A percentile compares a stretch with the other conserved stretches of the same genome.
phyloP scores from a whole-genome alignment of 2,888 invertebrate species.

The Empis stercorea region DNA sequence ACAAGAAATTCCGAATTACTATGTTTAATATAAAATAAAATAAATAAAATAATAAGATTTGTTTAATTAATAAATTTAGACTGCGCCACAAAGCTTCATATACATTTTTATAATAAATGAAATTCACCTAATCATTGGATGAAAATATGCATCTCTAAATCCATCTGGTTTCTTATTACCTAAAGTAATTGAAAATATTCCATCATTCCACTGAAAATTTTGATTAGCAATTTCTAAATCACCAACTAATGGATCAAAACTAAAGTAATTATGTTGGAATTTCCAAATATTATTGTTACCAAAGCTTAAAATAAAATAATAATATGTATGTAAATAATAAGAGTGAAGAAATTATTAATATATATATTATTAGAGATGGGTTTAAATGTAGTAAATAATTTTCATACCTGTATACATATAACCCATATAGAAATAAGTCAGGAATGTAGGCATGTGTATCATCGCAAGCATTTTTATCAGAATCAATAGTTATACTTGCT shows the following conservation, averaged over 20 bases:
- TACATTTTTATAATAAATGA: not conserved
- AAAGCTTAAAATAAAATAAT: constrained; percentile 40
- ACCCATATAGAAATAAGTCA: constrained; percentile 23
- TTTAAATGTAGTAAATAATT: not conserved
- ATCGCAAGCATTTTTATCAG: constrained; percentile 41
- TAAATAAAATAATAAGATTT: not conserved
- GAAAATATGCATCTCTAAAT: constrained; percentile 56
- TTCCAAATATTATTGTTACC: constrained; percentile 53
- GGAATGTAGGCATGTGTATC: constrained; percentile 60
- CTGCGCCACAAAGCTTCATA: not conserved
- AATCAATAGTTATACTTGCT: constrained; percentile 58
- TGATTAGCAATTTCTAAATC: constrained; percentile 54
- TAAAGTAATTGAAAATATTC: constrained; percentile 59
- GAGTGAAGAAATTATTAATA: too few relatives aligned
- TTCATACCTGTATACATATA: constrained; percentile 34
- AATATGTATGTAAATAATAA: too few relatives aligned
- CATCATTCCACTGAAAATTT: constrained; percentile 67
- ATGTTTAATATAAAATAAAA: too few relatives aligned
- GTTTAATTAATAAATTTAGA: not conserved
- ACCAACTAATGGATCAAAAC: constrained; percentile 55
- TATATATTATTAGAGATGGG: too few relatives aligned
- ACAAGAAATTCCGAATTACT: constrained; percentile 59
- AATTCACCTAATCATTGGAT: constrained; percentile 47
- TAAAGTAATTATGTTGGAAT: constrained; percentile 59
- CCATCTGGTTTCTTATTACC: constrained; percentile 41